Percentiles rank a stretch among this genome's conserved stretches.
These are phyloP conservation scores for Vicugna pacos DNA, from an alignment of 2,113 vertebrate genomes.

Conservation along the genomic window DNA sequence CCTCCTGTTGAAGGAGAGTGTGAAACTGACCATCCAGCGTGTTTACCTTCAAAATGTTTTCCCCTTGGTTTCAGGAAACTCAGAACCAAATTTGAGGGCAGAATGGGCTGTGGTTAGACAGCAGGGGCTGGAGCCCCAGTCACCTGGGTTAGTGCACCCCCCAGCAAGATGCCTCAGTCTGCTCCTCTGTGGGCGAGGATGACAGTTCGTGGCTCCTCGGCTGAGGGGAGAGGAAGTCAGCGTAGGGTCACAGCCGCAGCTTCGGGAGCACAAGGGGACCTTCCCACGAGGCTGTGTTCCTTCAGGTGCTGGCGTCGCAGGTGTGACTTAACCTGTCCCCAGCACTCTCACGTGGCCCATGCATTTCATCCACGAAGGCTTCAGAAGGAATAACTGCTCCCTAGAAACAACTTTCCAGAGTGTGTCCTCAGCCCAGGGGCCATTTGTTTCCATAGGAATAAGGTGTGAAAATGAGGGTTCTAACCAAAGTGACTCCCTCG, in stretches of 20 bases:
- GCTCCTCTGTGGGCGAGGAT: neutral
- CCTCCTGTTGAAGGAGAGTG: neutral
- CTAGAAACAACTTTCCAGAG: neutral
- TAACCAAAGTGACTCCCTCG: neutral
- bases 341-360: fast-evolving
- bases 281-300: neutral
- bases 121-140: neutral
- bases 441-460: neutral
- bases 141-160: too few species aligned
- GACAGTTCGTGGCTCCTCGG: neutral
- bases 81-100: neutral
- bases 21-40: neutral
- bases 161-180: neutral
- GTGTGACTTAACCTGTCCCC: neutral
- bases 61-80: neutral
- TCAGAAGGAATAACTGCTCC: neutral
- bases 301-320: neutral
- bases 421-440: neutral
- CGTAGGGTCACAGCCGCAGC: neutral
- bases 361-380: neutral
- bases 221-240: neutral
- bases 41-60: neutral
- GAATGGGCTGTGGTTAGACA: neutral
- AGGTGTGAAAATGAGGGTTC: neutral
- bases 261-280: neutral